phyloP scores from a whole-genome alignment of 2,888 invertebrate species.

The Cephus pulcher region DNA sequence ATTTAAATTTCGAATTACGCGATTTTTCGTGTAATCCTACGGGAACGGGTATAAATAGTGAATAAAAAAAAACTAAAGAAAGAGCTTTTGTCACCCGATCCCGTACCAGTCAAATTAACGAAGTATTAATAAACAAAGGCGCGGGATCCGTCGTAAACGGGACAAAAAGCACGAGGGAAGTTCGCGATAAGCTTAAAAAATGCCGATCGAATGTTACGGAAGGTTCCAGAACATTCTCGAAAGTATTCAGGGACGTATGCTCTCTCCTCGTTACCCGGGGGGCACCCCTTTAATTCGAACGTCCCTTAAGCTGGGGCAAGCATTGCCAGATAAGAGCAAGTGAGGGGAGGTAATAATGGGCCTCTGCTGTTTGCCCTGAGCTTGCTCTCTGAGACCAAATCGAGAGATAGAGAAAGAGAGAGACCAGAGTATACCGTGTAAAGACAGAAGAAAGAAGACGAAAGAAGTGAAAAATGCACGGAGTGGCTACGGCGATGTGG shows the following conservation, averaged over 20 bases:
- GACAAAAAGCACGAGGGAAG: neutral
- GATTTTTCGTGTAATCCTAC: neutral
- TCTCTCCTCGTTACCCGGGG: neutral
- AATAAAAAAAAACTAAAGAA: too few relatives aligned
- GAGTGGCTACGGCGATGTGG: neutral
- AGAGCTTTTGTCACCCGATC: neutral
- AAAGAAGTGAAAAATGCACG: neutral
- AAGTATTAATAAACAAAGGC: neutral
- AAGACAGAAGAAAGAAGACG: neutral
- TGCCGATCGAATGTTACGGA: neutral
- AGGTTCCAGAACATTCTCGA: neutral
- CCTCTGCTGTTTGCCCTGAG: neutral
- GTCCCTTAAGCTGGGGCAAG: neutral
- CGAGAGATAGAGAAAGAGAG: conserved; percentile 16
- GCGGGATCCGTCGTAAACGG: neutral
- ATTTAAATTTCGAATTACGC: neutral
- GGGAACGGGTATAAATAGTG: neutral
- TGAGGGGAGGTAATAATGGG: neutral
- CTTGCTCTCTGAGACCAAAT: neutral
- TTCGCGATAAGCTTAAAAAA: neutral
- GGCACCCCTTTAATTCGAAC: neutral
- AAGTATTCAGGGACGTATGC: neutral
- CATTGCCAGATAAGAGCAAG: neutral
- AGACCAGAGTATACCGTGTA: neutral
- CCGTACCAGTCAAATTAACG: neutral